Evolutionary conservation across 2,888 invertebrate genomes (phyloP).

Genomic region (Cybosia mesomella): DNA sequence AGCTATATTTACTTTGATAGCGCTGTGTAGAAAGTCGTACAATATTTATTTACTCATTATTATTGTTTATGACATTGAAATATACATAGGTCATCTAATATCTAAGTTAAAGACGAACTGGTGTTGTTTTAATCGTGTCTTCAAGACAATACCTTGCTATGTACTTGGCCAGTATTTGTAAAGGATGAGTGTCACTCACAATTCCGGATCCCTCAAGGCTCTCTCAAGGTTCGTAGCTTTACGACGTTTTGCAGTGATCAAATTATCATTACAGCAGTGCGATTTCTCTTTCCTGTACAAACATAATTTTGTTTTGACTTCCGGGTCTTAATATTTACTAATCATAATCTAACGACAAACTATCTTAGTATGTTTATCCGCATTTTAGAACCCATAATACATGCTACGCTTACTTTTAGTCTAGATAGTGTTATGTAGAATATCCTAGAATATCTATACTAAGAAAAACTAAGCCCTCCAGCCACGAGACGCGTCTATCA

Average conservation of each 20-base stretch:
- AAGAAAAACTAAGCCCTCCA: background rate
- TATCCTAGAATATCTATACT: too few species aligned
- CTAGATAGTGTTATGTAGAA: too few species aligned
- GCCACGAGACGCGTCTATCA: background rate
- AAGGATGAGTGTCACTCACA: constrained; percentile 13
- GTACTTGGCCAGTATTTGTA: constrained; percentile 12
- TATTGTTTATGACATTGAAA: too few species aligned
- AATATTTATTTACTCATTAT: too few species aligned
- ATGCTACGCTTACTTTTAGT: too few species aligned
- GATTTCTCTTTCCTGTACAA: constrained; percentile 26
- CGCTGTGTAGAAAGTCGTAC: too few species aligned
- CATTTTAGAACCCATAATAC: too few species aligned
- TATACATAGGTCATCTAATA: background rate
- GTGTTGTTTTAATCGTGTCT: constrained; percentile 5
- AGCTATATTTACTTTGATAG: too few species aligned
- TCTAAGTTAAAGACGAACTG: background rate
- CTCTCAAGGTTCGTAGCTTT: constrained; percentile 16
- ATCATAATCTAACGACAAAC: background rate
- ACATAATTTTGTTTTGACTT: constrained; percentile 29
- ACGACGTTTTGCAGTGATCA: constrained; percentile 29
- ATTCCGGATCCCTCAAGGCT: constrained; percentile 15
- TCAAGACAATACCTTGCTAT: constrained; percentile 8
- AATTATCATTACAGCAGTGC: constrained; percentile 38
- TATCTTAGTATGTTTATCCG: too few species aligned
- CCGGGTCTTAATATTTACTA: background rate